Evolutionary conservation across 2,888 invertebrate species (phyloP).

Genomic region (Melanostoma mellinum): DNA sequence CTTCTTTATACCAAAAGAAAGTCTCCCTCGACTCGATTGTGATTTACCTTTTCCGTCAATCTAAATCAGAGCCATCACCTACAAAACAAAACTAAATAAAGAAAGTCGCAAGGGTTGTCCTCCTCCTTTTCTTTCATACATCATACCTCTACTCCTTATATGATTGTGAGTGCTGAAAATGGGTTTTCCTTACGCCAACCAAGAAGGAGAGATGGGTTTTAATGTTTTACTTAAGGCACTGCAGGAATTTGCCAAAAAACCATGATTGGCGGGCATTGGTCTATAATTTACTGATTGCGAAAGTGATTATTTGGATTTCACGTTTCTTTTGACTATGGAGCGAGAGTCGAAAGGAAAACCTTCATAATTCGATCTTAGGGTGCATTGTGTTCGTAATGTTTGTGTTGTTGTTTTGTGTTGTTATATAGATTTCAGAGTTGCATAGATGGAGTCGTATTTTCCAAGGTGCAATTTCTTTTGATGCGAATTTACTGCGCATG

Average conservation of each 20-base stretch:
- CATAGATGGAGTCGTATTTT: conserved; percentile 13
- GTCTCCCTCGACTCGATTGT: conserved; percentile 41
- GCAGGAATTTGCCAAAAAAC: conserved; percentile 56
- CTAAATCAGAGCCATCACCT: conserved; percentile 61
- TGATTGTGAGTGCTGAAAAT: conserved; percentile 47
- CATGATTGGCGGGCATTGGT: conserved; percentile 57
- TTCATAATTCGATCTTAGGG: conserved; percentile 31
- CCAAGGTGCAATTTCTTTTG: conserved; percentile 25
- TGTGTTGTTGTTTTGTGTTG: conserved; percentile 69
- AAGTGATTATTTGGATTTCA: conserved; percentile 41
- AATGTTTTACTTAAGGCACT: conserved; percentile 58
- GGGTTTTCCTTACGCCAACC: conserved; percentile 30
- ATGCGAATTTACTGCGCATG: conserved; percentile 19
- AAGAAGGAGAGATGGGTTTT: conserved; percentile 27
- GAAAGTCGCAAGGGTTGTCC: conserved; percentile 57
- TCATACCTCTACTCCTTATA: background rate
- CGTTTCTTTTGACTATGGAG: conserved; percentile 15
- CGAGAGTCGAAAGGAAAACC: conserved; percentile 20
- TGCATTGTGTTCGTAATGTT: conserved; percentile 64
- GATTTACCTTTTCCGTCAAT: conserved; percentile 45
- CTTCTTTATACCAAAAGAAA: conserved; percentile 36
- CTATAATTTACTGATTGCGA: conserved; percentile 64
- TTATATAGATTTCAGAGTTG: conserved; percentile 63
- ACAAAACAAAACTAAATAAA: conserved; percentile 49
- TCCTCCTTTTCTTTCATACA: background rate